phyloP scores from a whole-genome alignment of 2,797 vertebrate genomes.

The Lutjanus campechanus region DNA sequence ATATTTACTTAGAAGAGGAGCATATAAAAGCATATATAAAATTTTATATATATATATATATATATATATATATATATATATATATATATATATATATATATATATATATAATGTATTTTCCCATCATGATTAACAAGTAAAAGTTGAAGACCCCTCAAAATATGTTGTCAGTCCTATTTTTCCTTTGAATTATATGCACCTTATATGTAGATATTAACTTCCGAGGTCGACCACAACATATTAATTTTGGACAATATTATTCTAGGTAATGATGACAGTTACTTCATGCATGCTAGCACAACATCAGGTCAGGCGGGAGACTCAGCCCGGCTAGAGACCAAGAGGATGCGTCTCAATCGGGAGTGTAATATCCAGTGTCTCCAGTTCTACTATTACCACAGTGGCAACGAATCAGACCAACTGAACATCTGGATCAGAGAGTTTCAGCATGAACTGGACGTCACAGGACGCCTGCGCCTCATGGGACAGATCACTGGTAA shows the following conservation, averaged over 20 bases:
- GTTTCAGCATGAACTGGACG: conserved; percentile 71
- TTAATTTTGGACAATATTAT: neutral
- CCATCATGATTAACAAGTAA: too few species aligned
- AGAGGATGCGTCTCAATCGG: conserved; percentile 83
- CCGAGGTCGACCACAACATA: neutral
- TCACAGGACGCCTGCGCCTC: conserved; percentile 30
- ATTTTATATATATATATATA: too few species aligned
- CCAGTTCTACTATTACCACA: conserved; percentile 91
- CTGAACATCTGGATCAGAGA: conserved; percentile 88
- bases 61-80: too few species aligned
- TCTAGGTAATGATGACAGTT: conserved; percentile 64
- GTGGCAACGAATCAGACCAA: conserved; percentile 76
- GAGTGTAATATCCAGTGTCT: conserved; percentile 88
- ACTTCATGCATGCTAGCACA: conserved; percentile 90
- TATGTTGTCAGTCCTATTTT: too few species aligned
- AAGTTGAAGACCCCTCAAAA: too few species aligned
- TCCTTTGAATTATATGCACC: neutral
- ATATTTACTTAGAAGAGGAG: too few species aligned
- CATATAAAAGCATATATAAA: too few species aligned
- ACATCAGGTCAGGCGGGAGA: conserved; percentile 61
- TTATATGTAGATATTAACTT: neutral
- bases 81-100: too few species aligned
- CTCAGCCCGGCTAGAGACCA: conserved; percentile 84
- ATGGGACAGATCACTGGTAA: conserved; percentile 67
- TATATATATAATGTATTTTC: too few species aligned